Percentiles rank a stretch among this genome's conserved stretches.
These are phyloP conservation scores for Stomorhina lunata DNA, from an alignment of 2,888 invertebrate genomes.

Conservation along the genomic window DNA sequence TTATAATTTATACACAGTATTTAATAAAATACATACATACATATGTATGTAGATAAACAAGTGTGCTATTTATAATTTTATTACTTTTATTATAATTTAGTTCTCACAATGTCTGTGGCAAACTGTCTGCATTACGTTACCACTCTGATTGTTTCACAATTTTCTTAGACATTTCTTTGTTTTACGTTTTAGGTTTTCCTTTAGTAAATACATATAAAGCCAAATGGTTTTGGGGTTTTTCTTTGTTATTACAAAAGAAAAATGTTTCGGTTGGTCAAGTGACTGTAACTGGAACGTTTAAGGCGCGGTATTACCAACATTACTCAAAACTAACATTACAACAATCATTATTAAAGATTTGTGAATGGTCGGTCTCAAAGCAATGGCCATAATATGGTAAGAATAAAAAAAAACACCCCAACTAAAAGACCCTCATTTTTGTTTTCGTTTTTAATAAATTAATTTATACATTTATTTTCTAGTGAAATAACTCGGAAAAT, in stretches of 20 bases:
- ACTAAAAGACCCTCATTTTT: slow-evolving; percentile 26
- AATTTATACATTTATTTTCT: slow-evolving; percentile 42
- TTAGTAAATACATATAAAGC: slow-evolving; percentile 39
- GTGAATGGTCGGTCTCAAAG: slow-evolving; percentile 52
- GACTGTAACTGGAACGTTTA: slow-evolving; percentile 78
- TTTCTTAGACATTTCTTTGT: slow-evolving; percentile 34
- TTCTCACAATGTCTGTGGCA: slow-evolving; percentile 35
- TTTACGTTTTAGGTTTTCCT: neutral
- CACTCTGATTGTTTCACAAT: slow-evolving; percentile 20
- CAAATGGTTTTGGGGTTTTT: slow-evolving; percentile 36
- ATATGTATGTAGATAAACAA: neutral
- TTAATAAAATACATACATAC: too few species aligned
- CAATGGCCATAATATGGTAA: neutral
- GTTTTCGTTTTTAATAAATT: slow-evolving; percentile 30
- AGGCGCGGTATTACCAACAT: slow-evolving; percentile 59
- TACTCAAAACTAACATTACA: slow-evolving; percentile 39
- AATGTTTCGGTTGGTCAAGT: slow-evolving; percentile 80
- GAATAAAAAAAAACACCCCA: slow-evolving; percentile 4
- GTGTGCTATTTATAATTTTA: neutral
- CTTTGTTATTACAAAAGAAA: slow-evolving; percentile 62
- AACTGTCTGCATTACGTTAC: slow-evolving; percentile 43
- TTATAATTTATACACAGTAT: too few species aligned
- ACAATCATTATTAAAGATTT: slow-evolving; percentile 61
- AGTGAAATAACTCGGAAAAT: slow-evolving; percentile 23
- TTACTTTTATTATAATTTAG: too few species aligned